phyloP scores from a whole-genome alignment of 2,113 vertebrate genomes.

The Alexandromys fortis region DNA sequence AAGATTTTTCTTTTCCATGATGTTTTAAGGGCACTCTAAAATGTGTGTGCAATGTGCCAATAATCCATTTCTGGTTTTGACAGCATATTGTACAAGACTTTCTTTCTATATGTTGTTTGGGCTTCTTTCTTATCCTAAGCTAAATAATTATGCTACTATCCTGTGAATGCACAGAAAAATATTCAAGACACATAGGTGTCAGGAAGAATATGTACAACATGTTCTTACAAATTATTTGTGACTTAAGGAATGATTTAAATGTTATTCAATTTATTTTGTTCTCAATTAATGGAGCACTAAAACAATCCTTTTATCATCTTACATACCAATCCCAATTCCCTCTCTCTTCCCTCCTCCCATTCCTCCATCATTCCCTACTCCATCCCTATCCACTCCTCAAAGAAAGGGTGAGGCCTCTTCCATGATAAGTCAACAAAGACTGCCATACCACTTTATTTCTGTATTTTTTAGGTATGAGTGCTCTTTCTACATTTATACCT shows the following conservation, averaged over 20 bases:
- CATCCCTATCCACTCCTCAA: no score
- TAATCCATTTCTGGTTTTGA: background rate
- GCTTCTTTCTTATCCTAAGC: background rate
- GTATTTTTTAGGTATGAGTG: background rate
- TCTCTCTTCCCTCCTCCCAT: no score
- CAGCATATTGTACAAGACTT: background rate
- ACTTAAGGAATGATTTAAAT: background rate
- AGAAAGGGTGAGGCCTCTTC: no score
- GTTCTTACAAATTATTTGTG: conserved; percentile 6
- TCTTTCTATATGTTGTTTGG: background rate
- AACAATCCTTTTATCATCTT: no score
- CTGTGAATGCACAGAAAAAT: background rate
- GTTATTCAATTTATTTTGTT: background rate
- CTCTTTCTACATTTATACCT: background rate
- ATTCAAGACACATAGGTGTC: background rate
- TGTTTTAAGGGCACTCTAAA: background rate
- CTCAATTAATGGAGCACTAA: background rate
- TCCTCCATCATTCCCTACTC: no score
- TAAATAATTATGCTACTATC: background rate
- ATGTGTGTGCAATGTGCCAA: background rate
- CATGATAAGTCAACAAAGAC: no score
- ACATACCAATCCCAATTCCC: no score
- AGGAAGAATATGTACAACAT: background rate
- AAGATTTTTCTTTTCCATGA: background rate
- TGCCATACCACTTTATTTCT: no score